Base-by-base conservation (phyloP, 2,113 vertebrate species). In the Aix galericulata region DNA sequence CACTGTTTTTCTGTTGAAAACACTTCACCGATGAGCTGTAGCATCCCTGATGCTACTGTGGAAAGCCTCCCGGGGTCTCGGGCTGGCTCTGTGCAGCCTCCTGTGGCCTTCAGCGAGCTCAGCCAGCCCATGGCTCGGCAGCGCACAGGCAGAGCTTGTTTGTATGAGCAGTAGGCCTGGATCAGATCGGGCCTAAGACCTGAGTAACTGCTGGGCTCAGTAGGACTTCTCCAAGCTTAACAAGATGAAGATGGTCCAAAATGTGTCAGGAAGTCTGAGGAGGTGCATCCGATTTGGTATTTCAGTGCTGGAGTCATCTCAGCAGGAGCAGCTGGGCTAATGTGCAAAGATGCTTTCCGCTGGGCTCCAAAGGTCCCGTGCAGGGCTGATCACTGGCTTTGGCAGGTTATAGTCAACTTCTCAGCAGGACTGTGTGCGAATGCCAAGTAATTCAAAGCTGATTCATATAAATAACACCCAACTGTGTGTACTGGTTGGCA, bases 361-460 rank as follows among this genome's bases (percentile, higher is more conserved):
- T 77, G 82, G 52, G 52, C 72, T 82, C 59, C 82, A 14, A 23
- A 32, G 58, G 66, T 67, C 72, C 72, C 7, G 4, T 59, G 55
- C 82, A 58, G 81, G 66, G 84, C 64, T 78, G 83, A 79, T 91
- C 83, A 11, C 86, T 75, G 73, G 48, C 50, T 95, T 94, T 95
- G 95, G 83, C 78, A 86, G 76, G 52, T 91, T 76, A 18, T 17
- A 86, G 83, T 79, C 67, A 84, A 15, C 74, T 73, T 73, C 89
- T 89, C 93, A 84, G 64, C 78, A 86, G 91, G 91, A 76, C 59
- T 0, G 0, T 88, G 82, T 10, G n/a, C 82, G 69, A 84, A 67
- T 91, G 84, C 88, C 86, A 83, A 88, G 91, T 83, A 86, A 86
- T 83, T 85, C 82, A 69, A 34, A 88, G 74, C 53, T 90, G 92